Evolutionary conservation across 1,140 invertebrate species (phyloP).

Genomic region (Brachionus manjavacas): DNA sequence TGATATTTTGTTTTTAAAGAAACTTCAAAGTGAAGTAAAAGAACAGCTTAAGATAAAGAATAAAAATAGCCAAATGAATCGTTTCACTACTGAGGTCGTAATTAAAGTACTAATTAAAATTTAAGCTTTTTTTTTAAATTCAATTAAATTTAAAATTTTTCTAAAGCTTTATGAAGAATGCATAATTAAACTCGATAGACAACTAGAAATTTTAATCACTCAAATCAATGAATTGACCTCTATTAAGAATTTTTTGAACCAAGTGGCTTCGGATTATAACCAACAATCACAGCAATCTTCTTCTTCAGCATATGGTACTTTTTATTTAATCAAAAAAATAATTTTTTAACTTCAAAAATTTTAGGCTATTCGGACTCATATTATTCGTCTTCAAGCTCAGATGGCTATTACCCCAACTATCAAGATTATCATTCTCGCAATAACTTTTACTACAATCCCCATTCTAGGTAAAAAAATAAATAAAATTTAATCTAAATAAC

Average conservation of each 20-base stretch:
- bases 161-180: slow-evolving; percentile 11
- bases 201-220: background rate
- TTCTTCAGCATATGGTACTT: background rate
- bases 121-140: background rate
- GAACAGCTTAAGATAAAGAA: slow-evolving; percentile 19
- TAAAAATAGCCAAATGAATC: background rate
- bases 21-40: background rate
- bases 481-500: too few relatives aligned
- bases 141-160: background rate
- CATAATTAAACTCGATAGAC: slow-evolving; percentile 7
- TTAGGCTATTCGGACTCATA: background rate
- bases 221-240: background rate
- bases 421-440: background rate
- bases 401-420: background rate
- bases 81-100: background rate
- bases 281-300: background rate
- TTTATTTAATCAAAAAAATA: background rate
- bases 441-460: background rate
- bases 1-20: background rate
- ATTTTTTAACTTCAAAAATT: background rate
- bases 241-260: background rate
- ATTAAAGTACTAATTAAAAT: background rate
- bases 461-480: background rate
- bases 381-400: slow-evolving; percentile 1
- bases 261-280: background rate